Base-by-base conservation (phyloP, 2,888 invertebrate genomes). In the Rotaria sp. region DNA sequence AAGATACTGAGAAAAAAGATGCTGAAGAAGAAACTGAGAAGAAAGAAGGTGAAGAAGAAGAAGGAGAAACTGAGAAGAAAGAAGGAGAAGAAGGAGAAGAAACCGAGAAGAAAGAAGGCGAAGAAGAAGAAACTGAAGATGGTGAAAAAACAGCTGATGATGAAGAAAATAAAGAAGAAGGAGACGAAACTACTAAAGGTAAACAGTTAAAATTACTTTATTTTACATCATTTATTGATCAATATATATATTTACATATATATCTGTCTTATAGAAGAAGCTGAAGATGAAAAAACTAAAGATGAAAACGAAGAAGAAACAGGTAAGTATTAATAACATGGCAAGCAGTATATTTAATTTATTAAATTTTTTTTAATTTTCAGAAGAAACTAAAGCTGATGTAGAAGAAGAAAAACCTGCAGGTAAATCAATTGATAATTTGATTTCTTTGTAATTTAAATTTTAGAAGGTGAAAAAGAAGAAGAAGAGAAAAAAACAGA, bases 1-100 rank as follows among this genome's bases (percentile, higher is more conserved):
- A 50, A 35, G 50, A 84, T 35, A 38, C 11, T 11, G 84, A 84
- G 38, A 50, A 84, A 10, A 50, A 84, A 18, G 84, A 84, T 15
- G 84, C 2, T 18, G 84, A 84, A 35, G 84, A 41, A 21, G 26
- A 84, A 41, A n/a, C 10, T 8, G 84, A 84, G 26, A 24, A 24
- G 45, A 41, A 84, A 11, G 84, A 84, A 50, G 35, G 30, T 26
- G 35, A 84, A 30, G 38, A 50, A 35, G 84, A 50, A 30, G 84
- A 84, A 41, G 84, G 50, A 41, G 84, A 84, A 5, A 26, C 35
- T 35, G 84, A 84, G n/a, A 30, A 84, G 84, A 55, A 55, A 13
- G 84, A 84, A 26, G 84, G 30, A 13, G 84, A 84, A 41, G 50
- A 50, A 13, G 84, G 5, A 24, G 48, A 45, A 21, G 26, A 48